Base-by-base conservation (phyloP, 2,113 vertebrate genomes). In the Mionectes macconnelli region DNA sequence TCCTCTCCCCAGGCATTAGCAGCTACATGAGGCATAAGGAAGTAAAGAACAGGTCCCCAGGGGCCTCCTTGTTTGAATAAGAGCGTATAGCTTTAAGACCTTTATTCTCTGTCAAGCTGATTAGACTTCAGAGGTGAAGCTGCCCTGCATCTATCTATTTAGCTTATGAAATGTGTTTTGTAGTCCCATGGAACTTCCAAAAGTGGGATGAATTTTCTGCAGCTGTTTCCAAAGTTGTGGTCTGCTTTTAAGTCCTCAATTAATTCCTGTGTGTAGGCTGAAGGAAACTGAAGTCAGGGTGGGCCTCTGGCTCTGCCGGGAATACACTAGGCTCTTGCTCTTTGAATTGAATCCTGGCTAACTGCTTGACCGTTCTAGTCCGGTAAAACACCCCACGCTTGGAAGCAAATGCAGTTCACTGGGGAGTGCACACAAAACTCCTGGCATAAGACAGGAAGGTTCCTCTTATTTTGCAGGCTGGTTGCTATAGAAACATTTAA, bases 401-500 rank as follows among this genome's bases (percentile, higher is more conserved):
- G 95, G 97, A 98, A 98, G 97, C 97, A 97, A 97, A 97, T 92
- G 92, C 97, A 94, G 97, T 98, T 98, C 98, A 98, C 97, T 98
- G 98, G 87, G 78, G 97, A 98, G 96, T 94, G 97, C 98, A 97
- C 98, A 98, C 97, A 97, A 97, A 98, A 98, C 90, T 97, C 97
- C 94, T 97, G 98, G 98, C 98, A 94, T 98, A 97, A 98, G 98
- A 98, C 57, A 16, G 97, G 96, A 98, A 98, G 98, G 97, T 97
- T 98, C 98, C 97, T 98, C 96, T 95, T 94, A 98, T 98, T 98
- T 97, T 98, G 95, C 96, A 96, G 93, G 92, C 96, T 93, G 89
- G 98, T 99, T 98, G 98, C 99, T 98, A 96, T 97, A 97, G 99
- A 98, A 98, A 99, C 98, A 30, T 96, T 59, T 59, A 98, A 98